Conservation (phyloP, 2,888 invertebrate species). For the Cistogaster globosa region DNA sequence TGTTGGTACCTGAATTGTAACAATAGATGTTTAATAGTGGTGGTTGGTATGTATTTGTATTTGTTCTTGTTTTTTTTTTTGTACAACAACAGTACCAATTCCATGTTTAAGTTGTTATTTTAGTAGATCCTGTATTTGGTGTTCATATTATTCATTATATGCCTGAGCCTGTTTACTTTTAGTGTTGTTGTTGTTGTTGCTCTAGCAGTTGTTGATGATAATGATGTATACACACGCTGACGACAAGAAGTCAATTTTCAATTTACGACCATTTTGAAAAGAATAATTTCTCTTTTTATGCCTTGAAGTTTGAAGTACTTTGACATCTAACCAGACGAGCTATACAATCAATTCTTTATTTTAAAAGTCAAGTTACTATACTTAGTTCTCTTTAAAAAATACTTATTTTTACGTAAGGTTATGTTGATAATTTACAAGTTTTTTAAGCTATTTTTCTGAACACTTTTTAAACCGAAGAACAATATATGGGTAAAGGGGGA, state of each 20-base stretch:
- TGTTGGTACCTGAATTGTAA: constrained; percentile 65
- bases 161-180: constrained; percentile 44
- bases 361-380: too few relatives aligned
- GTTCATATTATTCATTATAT: constrained; percentile 2
- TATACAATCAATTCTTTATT: too few relatives aligned
- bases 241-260: constrained; percentile 81
- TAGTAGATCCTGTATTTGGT: not conserved
- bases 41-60: constrained; percentile 19
- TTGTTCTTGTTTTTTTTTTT: constrained; percentile 34
- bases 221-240: constrained; percentile 71
- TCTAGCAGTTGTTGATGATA: constrained; percentile 51
- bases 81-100: constrained; percentile 28
- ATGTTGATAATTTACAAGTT: too few relatives aligned
- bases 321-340: too few relatives aligned
- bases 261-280: constrained; percentile 82
- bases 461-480: too few relatives aligned
- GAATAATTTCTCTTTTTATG: constrained; percentile 76
- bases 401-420: too few relatives aligned
- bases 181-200: constrained; percentile 17
- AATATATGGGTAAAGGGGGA: too few relatives aligned
- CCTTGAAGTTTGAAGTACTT: constrained; percentile 20
- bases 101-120: constrained; percentile 39
- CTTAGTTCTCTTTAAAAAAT: too few relatives aligned
- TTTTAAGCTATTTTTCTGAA: too few relatives aligned
- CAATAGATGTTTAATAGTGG: constrained; percentile 31